Evolutionary conservation across 1,140 invertebrate species (phyloP).

Genomic region (Steinernema feltiae): DNA sequence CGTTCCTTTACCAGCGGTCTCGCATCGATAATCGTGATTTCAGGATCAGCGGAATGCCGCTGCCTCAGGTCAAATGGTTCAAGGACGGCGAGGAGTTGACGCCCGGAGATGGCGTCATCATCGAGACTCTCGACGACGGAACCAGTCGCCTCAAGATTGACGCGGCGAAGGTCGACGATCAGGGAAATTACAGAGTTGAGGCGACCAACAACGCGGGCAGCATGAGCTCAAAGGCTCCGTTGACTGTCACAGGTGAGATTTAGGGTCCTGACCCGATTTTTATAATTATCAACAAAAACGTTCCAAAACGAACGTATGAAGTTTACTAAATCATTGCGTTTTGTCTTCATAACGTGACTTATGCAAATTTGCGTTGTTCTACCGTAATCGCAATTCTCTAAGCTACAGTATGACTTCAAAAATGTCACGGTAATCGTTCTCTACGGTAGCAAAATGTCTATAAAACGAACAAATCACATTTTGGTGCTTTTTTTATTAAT

Average conservation of each 20-base stretch:
- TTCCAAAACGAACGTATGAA: too few relatives aligned
- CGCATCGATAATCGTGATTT: neutral
- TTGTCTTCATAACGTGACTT: too few relatives aligned
- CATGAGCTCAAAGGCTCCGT: conserved; percentile 48
- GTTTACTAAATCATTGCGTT: too few relatives aligned
- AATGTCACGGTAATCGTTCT: too few relatives aligned
- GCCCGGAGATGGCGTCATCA: conserved; percentile 61
- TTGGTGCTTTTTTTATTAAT: too few relatives aligned
- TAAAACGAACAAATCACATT: too few relatives aligned
- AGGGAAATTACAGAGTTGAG: conserved; percentile 72
- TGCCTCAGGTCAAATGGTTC: conserved; percentile 52
- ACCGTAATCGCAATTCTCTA: too few relatives aligned
- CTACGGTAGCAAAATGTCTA: too few relatives aligned
- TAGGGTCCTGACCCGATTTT: too few relatives aligned
- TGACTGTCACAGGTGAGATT: conserved; percentile 40
- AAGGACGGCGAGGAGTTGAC: conserved; percentile 50
- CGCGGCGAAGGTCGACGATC: conserved; percentile 71
- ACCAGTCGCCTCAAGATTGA: conserved; percentile 71
- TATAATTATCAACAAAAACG: too few relatives aligned
- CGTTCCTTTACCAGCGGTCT: neutral
- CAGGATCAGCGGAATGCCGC: conserved; percentile 18
- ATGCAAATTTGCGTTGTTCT: too few relatives aligned
- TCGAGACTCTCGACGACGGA: conserved; percentile 71
- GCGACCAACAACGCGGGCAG: conserved; percentile 45
- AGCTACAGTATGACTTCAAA: too few relatives aligned